A percentile compares a stretch with the other conserved stretches of the same genome.
These are phyloP conservation scores for Platysteira castanea DNA, from an alignment of 2,113 vertebrate species.

Conservation along the genomic window DNA sequence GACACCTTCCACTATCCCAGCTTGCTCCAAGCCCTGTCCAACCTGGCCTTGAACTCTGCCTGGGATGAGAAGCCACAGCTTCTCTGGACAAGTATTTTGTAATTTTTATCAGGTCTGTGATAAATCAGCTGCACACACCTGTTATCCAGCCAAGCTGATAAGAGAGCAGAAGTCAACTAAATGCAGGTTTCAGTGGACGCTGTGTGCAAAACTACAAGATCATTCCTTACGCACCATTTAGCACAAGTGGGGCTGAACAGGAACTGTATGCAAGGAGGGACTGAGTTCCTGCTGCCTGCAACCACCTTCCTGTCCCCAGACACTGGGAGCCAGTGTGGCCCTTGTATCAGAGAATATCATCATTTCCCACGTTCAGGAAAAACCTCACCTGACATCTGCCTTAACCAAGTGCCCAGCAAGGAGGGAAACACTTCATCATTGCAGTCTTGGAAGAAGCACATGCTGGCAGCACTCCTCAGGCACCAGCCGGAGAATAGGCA, in stretches of 20 bases:
- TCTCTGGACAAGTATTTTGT: neutral
- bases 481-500: neutral
- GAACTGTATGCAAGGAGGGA: neutral
- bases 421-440: neutral
- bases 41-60: neutral
- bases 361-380: neutral
- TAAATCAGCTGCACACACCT: neutral
- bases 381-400: neutral
- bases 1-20: neutral
- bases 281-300: neutral
- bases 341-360: neutral
- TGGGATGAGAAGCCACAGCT: neutral
- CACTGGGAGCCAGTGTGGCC: fast-evolving
- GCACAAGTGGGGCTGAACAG: neutral
- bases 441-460: neutral
- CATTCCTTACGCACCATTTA: neutral
- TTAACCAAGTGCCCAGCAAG: neutral
- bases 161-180: neutral
- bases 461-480: neutral
- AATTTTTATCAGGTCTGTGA: neutral
- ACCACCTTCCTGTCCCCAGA: neutral
- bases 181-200: neutral
- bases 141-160: neutral
- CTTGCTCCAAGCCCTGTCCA: neutral
- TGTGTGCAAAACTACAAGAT: neutral